phyloP scores from a whole-genome alignment of 2,113 vertebrate genomes.

The Silurus asotus region DNA sequence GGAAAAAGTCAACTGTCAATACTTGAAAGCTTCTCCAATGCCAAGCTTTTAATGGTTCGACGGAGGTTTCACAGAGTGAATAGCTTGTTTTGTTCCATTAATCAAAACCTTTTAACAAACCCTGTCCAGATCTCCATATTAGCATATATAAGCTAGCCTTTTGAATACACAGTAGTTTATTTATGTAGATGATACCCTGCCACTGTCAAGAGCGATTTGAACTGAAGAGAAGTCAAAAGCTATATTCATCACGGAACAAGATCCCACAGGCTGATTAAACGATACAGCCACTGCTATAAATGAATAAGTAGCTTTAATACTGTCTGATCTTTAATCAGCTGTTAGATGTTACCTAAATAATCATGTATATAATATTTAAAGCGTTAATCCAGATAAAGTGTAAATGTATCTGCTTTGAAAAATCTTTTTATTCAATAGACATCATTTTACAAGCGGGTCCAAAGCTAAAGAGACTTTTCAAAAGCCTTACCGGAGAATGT shows the following conservation, averaged over 20 bases:
- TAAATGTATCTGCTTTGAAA: not conserved
- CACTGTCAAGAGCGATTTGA: conserved; percentile 58
- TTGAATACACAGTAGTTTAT: conserved; percentile 32
- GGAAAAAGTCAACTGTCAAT: conserved; percentile 68
- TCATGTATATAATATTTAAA: not conserved
- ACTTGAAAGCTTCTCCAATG: conserved; percentile 71
- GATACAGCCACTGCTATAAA: not conserved
- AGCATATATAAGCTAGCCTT: conserved; percentile 53
- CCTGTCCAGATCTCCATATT: conserved; percentile 53
- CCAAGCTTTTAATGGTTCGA: conserved; percentile 57
- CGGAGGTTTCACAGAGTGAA: conserved; percentile 48
- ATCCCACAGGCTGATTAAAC: not conserved
- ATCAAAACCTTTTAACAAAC: conserved; percentile 50
- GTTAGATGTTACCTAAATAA: not conserved
- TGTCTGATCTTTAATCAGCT: conserved; percentile 5
- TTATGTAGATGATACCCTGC: conserved; percentile 34
- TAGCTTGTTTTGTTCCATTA: conserved; percentile 47
- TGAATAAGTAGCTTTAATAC: not conserved
- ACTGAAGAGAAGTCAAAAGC: conserved; percentile 46
- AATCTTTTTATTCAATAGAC: not conserved
- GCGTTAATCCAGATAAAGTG: not conserved
- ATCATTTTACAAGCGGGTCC: not conserved
- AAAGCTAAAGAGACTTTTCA: not conserved
- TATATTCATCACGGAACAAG: not conserved
- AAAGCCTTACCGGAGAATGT: conserved; percentile 29